Base-by-base conservation (phyloP, 2,888 invertebrate genomes). In the Amiota mariae region DNA sequence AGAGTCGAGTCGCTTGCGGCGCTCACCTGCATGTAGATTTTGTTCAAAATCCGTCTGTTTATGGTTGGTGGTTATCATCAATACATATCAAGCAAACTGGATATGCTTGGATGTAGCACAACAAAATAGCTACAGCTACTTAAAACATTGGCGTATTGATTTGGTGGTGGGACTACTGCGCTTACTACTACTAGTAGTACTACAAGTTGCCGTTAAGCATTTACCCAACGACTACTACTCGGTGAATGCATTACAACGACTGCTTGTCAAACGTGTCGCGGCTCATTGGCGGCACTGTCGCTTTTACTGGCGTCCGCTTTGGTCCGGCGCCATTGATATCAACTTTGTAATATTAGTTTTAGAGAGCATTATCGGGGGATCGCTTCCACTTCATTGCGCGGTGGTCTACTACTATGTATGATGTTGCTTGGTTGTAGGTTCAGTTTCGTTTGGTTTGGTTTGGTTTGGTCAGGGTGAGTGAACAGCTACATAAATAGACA, bases 191-290 rank as follows among this genome's bases (percentile, higher is more conserved):
- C 72, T 73, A 70, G 56, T 64, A 59, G 72, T 48, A 56, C 51
- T 49, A 48, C 36, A 36, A 36, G 63, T 36, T 72, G 73, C 75
- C 70, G 71, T 68, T 77, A 36, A 36, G 77, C 68, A 11, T n/a
- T 15, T 20, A 61, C 61, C 12, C 9, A 13, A 24, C 61, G 18
- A 18, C n/a, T 11, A 4, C n/a, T 54, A 56, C 73, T 75, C 73
- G 84, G 85, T 80, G 80, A 76, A 36, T 36, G 36, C 36, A 36
- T 36, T 36, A 36, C 36, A 36, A 36, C 36, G 36, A 36, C 36
- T 82, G 80, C 81, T 84, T 87, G 87, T 87, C 88, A 87, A 83
- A 87, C 83, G 81, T 80, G 87, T 80, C 88, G 87, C 88, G 88
- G 88, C 87, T 86, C 78, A 81, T 85, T 87, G 87, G 87, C 88